Evolutionary conservation across 2,888 invertebrate genomes (phyloP).

Genomic region (Heliconius ismenius): DNA sequence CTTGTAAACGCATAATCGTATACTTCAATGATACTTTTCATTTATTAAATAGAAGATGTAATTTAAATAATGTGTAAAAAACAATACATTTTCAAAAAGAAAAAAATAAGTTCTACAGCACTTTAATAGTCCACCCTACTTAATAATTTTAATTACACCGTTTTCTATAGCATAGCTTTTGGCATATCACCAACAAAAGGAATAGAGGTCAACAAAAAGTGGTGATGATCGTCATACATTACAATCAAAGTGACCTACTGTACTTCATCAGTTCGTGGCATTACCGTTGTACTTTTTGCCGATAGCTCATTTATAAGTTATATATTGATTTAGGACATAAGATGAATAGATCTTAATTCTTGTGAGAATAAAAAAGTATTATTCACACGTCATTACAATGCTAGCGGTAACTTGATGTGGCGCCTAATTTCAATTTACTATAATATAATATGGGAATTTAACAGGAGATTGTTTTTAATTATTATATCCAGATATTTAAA

Average conservation of each 20-base stretch:
- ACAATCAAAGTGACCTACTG: slow-evolving; percentile 29
- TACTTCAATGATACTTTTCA: not conserved
- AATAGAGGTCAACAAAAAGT: slow-evolving; percentile 10
- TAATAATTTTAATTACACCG: not conserved
- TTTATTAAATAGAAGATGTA: too few relatives aligned
- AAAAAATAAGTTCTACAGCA: too few relatives aligned
- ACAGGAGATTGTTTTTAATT: not conserved
- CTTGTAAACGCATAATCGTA: too few relatives aligned
- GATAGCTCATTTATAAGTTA: slow-evolving; percentile 33
- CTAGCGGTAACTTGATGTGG: slow-evolving; percentile 31
- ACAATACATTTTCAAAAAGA: too few relatives aligned
- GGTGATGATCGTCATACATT: not conserved
- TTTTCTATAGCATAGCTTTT: not conserved
- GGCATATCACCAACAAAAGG: slow-evolving; percentile 5
- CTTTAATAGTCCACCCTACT: too few relatives aligned
- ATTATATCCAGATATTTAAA: not conserved
- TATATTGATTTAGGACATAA: slow-evolving; percentile 44
- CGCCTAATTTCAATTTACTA: slow-evolving; percentile 14
- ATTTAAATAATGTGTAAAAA: too few relatives aligned
- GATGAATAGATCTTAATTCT: slow-evolving; percentile 42
- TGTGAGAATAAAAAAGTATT: slow-evolving; percentile 13
- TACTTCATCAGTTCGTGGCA: slow-evolving; percentile 25
- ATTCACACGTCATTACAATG: slow-evolving; percentile 12
- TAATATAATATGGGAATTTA: not conserved
- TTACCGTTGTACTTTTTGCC: slow-evolving; percentile 42